phyloP scores from a whole-genome alignment of 2,797 vertebrate genomes.

The Protonibea diacanthus region DNA sequence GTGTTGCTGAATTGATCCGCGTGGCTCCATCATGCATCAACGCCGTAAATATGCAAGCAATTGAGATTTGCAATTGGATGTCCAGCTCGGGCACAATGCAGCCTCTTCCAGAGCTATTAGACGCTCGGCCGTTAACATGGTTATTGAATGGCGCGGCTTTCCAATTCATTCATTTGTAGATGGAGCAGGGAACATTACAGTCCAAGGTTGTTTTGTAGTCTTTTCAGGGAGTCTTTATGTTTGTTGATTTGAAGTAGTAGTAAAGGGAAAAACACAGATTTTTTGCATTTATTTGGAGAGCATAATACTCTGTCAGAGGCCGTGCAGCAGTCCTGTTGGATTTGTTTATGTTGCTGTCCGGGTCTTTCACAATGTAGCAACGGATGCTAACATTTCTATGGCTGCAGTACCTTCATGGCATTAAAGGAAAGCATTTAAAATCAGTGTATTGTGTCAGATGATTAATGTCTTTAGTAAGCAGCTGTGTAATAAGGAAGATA shows the following conservation, averaged over 20 bases:
- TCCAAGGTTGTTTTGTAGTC: conserved; percentile 20
- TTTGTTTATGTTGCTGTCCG: conserved; percentile 15
- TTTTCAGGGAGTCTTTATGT: conserved; percentile 4
- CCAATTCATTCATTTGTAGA: conserved; percentile 34
- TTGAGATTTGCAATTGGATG: conserved; percentile 57
- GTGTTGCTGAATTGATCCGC: conserved; percentile 62
- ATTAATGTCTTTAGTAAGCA: conserved; percentile 57
- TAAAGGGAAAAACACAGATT: conserved; percentile 8
- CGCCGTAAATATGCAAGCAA: conserved; percentile 45
- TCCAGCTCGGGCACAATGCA: conserved; percentile 44
- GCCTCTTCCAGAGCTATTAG: conserved; percentile 41
- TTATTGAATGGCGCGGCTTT: conserved; percentile 46
- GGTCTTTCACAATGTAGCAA: conserved; percentile 5
- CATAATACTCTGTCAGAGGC: conserved; percentile 10
- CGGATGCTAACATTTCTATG: conserved; percentile 12
- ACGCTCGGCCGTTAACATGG: conserved; percentile 45
- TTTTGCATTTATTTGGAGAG: conserved; percentile 32
- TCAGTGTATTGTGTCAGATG: conserved; percentile 39
- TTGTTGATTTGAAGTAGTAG: conserved; percentile 34
- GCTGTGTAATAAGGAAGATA: conserved; percentile 64
- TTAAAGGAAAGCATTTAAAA: conserved; percentile 51
- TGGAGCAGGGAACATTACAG: conserved; percentile 20
- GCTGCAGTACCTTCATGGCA: conserved; percentile 26
- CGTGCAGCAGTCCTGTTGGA: neutral
- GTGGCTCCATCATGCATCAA: conserved; percentile 58